Conservation (phyloP, 2,888 invertebrate genomes). For the Ophion obscuratus region DNA sequence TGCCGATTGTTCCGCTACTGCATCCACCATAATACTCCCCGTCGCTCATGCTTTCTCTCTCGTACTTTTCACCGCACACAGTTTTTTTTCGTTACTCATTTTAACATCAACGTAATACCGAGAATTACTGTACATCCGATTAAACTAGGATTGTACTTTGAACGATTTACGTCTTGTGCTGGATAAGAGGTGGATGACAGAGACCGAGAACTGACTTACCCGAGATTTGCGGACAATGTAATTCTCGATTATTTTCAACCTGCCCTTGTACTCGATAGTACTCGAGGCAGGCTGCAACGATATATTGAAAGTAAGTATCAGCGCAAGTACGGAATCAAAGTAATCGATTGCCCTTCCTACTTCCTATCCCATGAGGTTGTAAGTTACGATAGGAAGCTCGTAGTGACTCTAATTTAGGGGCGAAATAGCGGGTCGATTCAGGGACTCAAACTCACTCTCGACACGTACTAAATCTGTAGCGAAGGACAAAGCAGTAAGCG, state of each 20-base stretch:
- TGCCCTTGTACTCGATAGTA: no score
- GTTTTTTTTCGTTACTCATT: no score
- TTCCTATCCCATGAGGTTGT: slow-evolving; percentile 66
- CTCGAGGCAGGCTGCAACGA: neutral
- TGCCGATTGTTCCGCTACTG: no score
- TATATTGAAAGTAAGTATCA: slow-evolving; percentile 25
- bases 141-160: no score
- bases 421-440: slow-evolving; percentile 61
- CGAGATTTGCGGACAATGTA: slow-evolving; percentile 8
- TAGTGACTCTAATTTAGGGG: slow-evolving; percentile 69
- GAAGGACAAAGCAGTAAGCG: slow-evolving; percentile 67
- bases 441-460: slow-evolving; percentile 55
- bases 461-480: slow-evolving; percentile 27
- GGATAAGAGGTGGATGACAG: neutral
- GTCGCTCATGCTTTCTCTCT: no score
- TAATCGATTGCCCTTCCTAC: slow-evolving; percentile 66
- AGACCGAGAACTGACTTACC: slow-evolving; percentile 10
- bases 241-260: neutral
- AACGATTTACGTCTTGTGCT: no score
- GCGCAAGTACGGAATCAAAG: slow-evolving; percentile 50
- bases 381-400: slow-evolving; percentile 45
- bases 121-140: no score
- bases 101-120: no score
- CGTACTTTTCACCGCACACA: no score
- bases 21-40: no score